Base-by-base conservation (phyloP, 1,140 invertebrate genomes). In the Bemisia tabaci region DNA sequence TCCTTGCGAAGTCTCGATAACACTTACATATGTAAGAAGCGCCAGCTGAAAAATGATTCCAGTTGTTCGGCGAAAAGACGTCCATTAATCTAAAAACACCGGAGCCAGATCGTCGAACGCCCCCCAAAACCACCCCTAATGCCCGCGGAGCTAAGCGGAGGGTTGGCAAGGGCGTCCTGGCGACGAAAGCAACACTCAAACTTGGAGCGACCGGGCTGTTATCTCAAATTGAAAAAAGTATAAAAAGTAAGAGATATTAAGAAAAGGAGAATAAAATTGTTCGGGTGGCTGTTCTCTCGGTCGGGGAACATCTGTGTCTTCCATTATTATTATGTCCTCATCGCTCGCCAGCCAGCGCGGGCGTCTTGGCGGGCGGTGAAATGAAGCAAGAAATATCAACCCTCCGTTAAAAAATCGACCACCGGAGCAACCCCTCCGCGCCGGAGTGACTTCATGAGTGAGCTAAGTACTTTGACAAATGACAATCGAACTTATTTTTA, bases 381-480 rank as follows among this genome's bases (percentile, higher is more conserved):
- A 48, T n/a, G n/a, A n/a, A n/a, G n/a, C n/a, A n/a, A n/a, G n/a
- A n/a, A n/a, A n/a, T n/a, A n/a, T 48, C 33, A 48, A 48, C 33
- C 33, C 33, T 48, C 33, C 17, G 5, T 48, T 48, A 58, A 65
- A 65, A 65, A 21, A 48, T 24, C 9, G 25, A 22, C n/a, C 22
- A 65, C 39, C 64, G 23, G 33, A 65, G 63, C 64, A 58, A 58
- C 48, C 33, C 33, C 33, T 48, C 33, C 33, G 5, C 33, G 5
- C 17, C 60, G 60, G 59, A 26, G 26, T 25, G 59, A 60, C 65
- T 59, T 48, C 24, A 66, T 25, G 17, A 66, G 26, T 22, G 25
- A 26, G 33, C 33, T 48, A 48, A 48, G 33, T 48, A 17, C 26
- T 26, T 65, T 68, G 71, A 70, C 68, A 70, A 70, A 70, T 70